phyloP scores from a whole-genome alignment of 1,140 invertebrate genomes.

The Ridgeia piscesae region DNA sequence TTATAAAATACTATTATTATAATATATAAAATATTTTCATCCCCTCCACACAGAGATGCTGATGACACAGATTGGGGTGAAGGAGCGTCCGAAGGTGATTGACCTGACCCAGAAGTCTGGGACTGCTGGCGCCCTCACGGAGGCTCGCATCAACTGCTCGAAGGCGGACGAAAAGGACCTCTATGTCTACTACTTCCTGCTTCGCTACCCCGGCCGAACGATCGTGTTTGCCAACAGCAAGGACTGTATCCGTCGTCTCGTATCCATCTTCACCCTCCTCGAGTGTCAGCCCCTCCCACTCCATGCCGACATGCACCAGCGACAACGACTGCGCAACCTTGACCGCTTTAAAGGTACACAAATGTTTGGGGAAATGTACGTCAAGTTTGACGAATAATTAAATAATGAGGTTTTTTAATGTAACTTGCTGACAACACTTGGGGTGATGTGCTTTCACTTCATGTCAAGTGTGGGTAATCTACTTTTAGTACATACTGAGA shows the following conservation, averaged over 20 bases:
- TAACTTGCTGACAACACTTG: no score
- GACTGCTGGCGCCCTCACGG: slow-evolving; percentile 79
- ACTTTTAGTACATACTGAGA: no score
- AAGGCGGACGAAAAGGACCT: slow-evolving; percentile 72
- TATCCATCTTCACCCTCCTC: slow-evolving; percentile 79
- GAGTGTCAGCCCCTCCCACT: slow-evolving; percentile 78
- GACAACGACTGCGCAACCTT: slow-evolving; percentile 90
- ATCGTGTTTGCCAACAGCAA: slow-evolving; percentile 98
- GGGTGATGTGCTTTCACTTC: no score
- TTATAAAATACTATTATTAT: no score
- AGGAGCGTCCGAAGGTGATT: slow-evolving; percentile 82
- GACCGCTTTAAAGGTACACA: slow-evolving; percentile 81
- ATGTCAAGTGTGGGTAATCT: no score
- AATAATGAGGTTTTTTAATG: no score
- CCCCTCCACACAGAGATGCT: slow-evolving; percentile 42
- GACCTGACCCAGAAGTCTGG: slow-evolving; percentile 78
- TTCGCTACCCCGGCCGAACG: slow-evolving; percentile 80
- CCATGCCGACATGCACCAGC: slow-evolving; percentile 94
- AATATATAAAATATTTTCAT: not conserved
- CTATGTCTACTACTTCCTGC: slow-evolving; percentile 90
- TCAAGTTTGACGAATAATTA: no score
- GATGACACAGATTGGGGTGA: slow-evolving; percentile 73
- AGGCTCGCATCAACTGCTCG: slow-evolving; percentile 71
- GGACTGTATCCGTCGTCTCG: slow-evolving; percentile 82
- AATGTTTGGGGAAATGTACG: no score